Evolutionary conservation across 2,113 vertebrate species (phyloP), one percentile per base, ranked within the genome.

Genomic region (Sebastes fasciatus): DNA sequence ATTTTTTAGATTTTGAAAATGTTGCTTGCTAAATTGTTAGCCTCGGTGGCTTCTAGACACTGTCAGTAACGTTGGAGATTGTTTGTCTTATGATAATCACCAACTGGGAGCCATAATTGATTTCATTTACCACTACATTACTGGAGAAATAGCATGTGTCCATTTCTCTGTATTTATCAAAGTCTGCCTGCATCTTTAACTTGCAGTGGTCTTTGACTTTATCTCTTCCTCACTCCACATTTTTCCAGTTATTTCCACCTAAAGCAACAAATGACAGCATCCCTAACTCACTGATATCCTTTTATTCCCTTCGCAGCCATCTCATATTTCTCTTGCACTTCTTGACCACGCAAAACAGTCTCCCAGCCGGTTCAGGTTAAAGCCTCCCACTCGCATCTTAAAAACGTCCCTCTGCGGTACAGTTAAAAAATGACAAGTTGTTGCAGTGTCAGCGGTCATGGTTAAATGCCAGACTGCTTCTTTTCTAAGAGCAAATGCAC

Each of bases 371-470:
- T 81, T 79, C 61, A 66, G 82, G 81, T 89, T 77, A 75, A 81
- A 86, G 67, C 80, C 79, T 82, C 74, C 83, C 78, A 87, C 85
- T 72, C 68, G 40, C 75, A n/a, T 82, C 88, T 80, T 79, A 57
- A 42, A 71, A 86, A 70, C 65, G 68, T 72, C 69, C 77, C 67
- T 77, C 83, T 45, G 21, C 13, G 64, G 84, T 66, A 68, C 52
- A 77, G 72, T 85, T 88, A 78, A 73, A 73, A 34, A 78, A 86
- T 68, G 81, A 86, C 42, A 58, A 89, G 84, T 83, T 84, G 73
- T 45, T 81, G 72, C 69, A 19, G 55, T 75, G 83, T 84, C 75
- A 86, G 80, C 71, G 10, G 88, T 63, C 69, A 48, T 19, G 57
- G 65, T 74, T 87, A 83, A 87, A 91, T 85, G 79, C 76, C 86